phyloP scores from a whole-genome alignment of 2,888 invertebrate species.

The Mythimna impura region DNA sequence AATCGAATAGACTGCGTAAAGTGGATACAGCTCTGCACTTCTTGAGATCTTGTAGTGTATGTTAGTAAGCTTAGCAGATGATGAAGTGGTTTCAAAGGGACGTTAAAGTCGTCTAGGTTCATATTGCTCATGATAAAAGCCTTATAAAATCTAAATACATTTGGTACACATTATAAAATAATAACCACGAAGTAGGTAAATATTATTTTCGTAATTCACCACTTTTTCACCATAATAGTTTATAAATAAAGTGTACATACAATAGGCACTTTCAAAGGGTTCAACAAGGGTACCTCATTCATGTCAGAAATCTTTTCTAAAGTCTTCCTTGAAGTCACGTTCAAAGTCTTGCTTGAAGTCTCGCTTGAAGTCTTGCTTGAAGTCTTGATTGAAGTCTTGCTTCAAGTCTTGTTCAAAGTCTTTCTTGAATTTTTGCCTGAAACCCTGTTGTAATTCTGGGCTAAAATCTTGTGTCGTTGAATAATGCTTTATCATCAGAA shows the following conservation, averaged over 20 bases:
- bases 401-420: conserved; percentile 16
- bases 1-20: no score
- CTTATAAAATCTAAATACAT: background rate
- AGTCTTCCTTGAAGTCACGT: conserved; percentile 19
- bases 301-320: conserved; percentile 31
- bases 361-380: conserved; percentile 31
- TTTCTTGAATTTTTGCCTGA: conserved; percentile 21
- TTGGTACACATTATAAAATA: conserved; percentile 1
- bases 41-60: no score
- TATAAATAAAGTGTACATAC: no score
- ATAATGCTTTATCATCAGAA: conserved; percentile 28
- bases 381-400: conserved; percentile 41
- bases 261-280: no score
- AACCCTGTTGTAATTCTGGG: conserved; percentile 1
- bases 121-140: background rate
- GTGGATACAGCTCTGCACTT: no score
- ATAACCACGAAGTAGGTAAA: background rate
- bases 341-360: conserved; percentile 28
- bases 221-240: no score
- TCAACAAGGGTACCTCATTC: background rate
- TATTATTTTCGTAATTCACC: background rate
- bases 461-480: conserved; percentile 17
- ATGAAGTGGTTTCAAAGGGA: no score
- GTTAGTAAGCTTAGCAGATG: background rate
- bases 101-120: no score